Evolutionary conservation across 2,797 vertebrate species (phyloP), one percentile per base, ranked within the genome.

Genomic region (Taenioides sp.): DNA sequence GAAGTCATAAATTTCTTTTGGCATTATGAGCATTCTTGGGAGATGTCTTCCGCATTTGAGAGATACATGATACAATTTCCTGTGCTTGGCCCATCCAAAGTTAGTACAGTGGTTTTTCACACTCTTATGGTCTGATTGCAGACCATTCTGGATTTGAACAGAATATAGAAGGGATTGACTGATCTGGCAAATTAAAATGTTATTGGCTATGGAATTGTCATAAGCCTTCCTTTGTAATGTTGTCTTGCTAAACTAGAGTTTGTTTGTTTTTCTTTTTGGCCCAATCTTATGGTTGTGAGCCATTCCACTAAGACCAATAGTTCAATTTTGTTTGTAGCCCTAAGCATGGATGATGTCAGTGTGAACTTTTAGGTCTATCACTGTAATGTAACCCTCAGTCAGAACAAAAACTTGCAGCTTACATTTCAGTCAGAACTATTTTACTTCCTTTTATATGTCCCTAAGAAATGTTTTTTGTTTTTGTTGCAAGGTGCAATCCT

Each of bases 331-430:
- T 70, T 71, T 25, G 50, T 78, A 75, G 79, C 86, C 80, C 72
- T 54, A 58, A 87, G 88, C 84, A 22, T 37, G 37, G 31, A 83
- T 87, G 88, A 90, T 84, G 87, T 87, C 88, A 87, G 74, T 9
- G 78, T 75, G 67, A 75, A 81, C 72, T 75, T 70, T 62, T 70
- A 57, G 70, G 72, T 22, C 47, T 14, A 68, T 72, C 64, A 20
- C 79, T 67, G 83, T 82, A 89, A 86, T 65, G 52, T 64, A 81
- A 86, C 37, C 76, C 68, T 40, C 23, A 61, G 83, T 66, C 75
- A 27, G 60, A 78, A 85, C 80, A 86, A 86, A 83, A 85, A 74
- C 22, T 65, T 58, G 25, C 61, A 55, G 83, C 69, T 85, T 80
- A 49, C 31, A 28, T 84, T 85, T 85, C 86, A 79, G 69, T 74